Percentiles rank a stretch among this genome's conserved stretches.
phyloP scores from a whole-genome alignment of 1,140 invertebrate species.

The Papilio aristodemus region DNA sequence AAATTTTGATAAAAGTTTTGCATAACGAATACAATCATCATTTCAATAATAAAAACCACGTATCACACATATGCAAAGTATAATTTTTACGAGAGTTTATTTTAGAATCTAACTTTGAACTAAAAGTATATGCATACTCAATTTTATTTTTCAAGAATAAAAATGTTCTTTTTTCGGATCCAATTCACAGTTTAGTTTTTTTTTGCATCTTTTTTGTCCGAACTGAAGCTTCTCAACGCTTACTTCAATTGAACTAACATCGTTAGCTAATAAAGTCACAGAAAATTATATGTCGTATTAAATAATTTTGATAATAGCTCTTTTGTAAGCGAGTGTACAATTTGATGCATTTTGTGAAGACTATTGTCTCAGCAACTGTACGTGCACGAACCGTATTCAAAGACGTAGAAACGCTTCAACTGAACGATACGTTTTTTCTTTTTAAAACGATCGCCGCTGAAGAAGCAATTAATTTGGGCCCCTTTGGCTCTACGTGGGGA shows the following conservation, averaged over 20 bases:
- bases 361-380: background rate
- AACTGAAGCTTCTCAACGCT: too few species aligned
- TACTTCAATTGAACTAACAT: too few species aligned
- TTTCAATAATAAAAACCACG: background rate
- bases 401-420: background rate
- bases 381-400: background rate
- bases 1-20: background rate
- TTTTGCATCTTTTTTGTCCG: too few species aligned
- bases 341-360: too few species aligned
- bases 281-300: too few species aligned
- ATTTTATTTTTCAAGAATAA: background rate
- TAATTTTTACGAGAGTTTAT: background rate
- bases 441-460: constrained; percentile 12
- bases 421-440: constrained; percentile 12
- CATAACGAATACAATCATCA: background rate
- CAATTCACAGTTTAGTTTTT: too few species aligned
- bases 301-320: background rate
- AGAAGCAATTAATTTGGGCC: constrained; percentile 33
- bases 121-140: background rate
- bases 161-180: too few species aligned
- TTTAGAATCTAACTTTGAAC: background rate
- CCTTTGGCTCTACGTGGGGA: constrained; percentile 19
- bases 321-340: background rate
- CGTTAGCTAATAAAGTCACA: too few species aligned
- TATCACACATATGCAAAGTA: background rate